Conservation (phyloP, 92 coral and sea anemone species). For the Porites cylindrica region DNA sequence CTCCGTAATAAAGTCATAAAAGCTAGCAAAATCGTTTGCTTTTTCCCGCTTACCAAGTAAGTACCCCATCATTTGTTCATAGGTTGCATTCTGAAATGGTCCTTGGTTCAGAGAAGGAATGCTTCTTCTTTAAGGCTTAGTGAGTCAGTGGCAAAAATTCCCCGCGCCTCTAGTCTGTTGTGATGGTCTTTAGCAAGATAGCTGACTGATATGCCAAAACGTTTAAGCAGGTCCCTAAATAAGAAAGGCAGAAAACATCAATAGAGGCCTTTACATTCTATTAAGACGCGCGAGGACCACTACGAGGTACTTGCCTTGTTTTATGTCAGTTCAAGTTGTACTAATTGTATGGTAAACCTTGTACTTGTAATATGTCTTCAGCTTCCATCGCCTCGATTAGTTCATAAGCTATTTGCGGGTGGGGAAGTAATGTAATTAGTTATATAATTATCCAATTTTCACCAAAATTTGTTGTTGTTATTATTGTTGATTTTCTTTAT, state of each 20-base stretch:
- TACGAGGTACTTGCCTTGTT: no score
- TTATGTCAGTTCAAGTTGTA: no score
- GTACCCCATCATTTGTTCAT: neutral
- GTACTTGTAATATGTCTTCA: no score
- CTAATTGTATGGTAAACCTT: no score
- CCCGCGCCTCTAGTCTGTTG: conserved; percentile 29
- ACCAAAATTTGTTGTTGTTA: no score
- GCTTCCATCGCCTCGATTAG: no score
- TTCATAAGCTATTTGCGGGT: no score
- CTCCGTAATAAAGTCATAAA: conserved; percentile 5
- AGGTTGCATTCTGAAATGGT: conserved; percentile 8
- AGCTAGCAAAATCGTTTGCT: neutral
- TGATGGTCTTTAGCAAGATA: conserved; percentile 5
- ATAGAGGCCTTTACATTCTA: no score
- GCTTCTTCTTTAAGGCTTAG: neutral
- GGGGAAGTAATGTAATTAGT: no score
- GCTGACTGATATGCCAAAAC: conserved; percentile 22
- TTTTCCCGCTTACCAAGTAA: neutral
- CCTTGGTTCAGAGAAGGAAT: conserved; percentile 7
- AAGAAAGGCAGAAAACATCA: neutral
- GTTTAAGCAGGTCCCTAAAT: conserved; percentile 7
- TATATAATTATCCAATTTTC: no score
- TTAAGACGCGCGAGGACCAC: no score
- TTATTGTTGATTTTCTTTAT: no score
- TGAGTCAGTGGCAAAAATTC: conserved; percentile 13